Base-by-base conservation (phyloP, 2,113 vertebrate species). In the Thunnus thynnus region DNA sequence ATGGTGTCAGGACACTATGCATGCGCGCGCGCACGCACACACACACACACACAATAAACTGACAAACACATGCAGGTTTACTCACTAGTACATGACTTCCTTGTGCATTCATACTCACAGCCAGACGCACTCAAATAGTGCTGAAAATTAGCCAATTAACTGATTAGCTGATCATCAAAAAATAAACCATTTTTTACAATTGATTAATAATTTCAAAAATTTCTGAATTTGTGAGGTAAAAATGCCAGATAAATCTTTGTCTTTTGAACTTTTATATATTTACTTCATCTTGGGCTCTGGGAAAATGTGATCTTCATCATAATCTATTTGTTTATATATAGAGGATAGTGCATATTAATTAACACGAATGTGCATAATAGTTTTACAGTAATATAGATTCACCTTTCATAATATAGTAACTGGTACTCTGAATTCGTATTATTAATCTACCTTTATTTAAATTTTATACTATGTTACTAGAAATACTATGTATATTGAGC, bases 1-100 rank as follows among this genome's bases (percentile, higher is more conserved):
- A 89, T 86, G 84, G 60, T 72, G 74, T 79, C 82, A 89, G 85
- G 76, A 86, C 87, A 82, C 51, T 14, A 78, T 50, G 50, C 48
- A 78, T 25, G 56, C n/a, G 41, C 61, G 27, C 56, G 4, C 13
- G 30, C 65, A 61, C 61, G 62, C 79, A 65, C 71, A 51, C 78
- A 55, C 72, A 51, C 54, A 61, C 74, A 60, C 62, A 68, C 46
- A 56, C 52, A 41, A 48, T 55, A 55, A 57, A 71, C 58, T 78
- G 36, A 57, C 56, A 46, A 61, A 71, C 10, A 32, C 54, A 51
- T 32, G 25, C 50, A 27, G 4, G 27, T 44, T n/a, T 54, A 62
- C 25, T 56, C 50, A 47, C 56, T 17, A 4, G 3, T 18, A 20
- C 18, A 52, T 36, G 5, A 4, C 32, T 8, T 17, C 2, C 44